Evolutionary conservation across 2,113 vertebrate genomes (phyloP).

Genomic region (Smithornis capensis): DNA sequence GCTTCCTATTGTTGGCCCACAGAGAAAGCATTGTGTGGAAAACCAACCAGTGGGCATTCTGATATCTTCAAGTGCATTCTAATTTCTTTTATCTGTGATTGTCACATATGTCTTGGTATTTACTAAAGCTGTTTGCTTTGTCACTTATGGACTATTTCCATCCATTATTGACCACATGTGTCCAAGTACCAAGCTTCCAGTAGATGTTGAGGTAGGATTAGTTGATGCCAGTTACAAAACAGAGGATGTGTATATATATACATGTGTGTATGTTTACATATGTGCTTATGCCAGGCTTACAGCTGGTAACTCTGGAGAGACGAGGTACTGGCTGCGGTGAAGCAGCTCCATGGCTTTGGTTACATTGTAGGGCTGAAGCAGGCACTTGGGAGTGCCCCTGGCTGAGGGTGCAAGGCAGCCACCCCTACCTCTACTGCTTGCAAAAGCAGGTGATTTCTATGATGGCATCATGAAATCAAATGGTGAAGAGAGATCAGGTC

Average conservation of each 20-base stretch:
- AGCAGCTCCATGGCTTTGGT: background rate
- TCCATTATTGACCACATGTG: background rate
- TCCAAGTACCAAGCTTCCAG: background rate
- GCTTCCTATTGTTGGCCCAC: background rate
- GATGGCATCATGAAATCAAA: background rate
- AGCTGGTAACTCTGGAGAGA: background rate
- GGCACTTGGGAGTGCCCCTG: background rate
- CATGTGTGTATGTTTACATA: fast-evolving
- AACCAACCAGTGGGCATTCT: background rate
- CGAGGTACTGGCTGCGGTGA: background rate
- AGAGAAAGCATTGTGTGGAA: background rate
- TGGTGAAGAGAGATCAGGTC: background rate
- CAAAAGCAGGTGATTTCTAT: background rate
- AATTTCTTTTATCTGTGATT: background rate
- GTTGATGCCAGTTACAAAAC: background rate
- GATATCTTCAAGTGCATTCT: background rate
- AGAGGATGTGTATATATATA: background rate
- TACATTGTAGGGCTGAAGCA: background rate
- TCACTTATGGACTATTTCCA: background rate
- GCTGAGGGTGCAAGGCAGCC: background rate
- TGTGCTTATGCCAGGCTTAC: background rate
- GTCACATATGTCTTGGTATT: background rate
- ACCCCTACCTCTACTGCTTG: background rate
- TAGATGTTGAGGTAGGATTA: background rate
- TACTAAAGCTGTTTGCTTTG: background rate